Evolutionary conservation across 2,797 vertebrate genomes (phyloP).

Genomic region (Heliangelus exortis): DNA sequence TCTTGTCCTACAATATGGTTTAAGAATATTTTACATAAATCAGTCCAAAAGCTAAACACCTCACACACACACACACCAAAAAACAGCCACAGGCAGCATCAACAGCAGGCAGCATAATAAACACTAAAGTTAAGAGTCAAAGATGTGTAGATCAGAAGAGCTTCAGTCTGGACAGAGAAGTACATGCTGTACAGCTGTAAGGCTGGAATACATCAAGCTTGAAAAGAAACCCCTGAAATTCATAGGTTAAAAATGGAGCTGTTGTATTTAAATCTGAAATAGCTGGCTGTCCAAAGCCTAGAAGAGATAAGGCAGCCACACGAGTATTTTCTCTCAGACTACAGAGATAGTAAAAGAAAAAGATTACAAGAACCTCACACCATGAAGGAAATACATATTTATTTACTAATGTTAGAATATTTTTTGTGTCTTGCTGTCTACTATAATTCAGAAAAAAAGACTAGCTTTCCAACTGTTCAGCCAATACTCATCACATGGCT

Average conservation of each 20-base stretch:
- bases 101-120: not conserved
- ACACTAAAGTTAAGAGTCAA: not conserved
- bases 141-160: not conserved
- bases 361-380: slow-evolving; percentile 10
- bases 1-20: not conserved
- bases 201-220: not conserved
- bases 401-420: slow-evolving; percentile 51
- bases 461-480: not conserved
- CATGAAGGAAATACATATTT: slow-evolving; percentile 50
- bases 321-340: slow-evolving; percentile 36
- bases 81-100: not conserved
- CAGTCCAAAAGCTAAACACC: not conserved
- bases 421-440: slow-evolving; percentile 18
- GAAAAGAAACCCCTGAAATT: slow-evolving; percentile 1
- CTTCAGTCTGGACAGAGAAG: not conserved
- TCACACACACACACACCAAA: not conserved
- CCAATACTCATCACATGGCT: slow-evolving; percentile 21
- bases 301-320: not conserved
- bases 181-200: not conserved
- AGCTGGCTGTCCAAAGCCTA: slow-evolving; percentile 39
- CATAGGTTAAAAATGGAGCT: not conserved
- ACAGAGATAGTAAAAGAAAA: slow-evolving; percentile 39
- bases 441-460: slow-evolving; percentile 41
- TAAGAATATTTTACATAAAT: not conserved
- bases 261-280: slow-evolving; percentile 49